Base-by-base conservation (phyloP, 2,113 vertebrate genomes). In the Labeo catla region DNA sequence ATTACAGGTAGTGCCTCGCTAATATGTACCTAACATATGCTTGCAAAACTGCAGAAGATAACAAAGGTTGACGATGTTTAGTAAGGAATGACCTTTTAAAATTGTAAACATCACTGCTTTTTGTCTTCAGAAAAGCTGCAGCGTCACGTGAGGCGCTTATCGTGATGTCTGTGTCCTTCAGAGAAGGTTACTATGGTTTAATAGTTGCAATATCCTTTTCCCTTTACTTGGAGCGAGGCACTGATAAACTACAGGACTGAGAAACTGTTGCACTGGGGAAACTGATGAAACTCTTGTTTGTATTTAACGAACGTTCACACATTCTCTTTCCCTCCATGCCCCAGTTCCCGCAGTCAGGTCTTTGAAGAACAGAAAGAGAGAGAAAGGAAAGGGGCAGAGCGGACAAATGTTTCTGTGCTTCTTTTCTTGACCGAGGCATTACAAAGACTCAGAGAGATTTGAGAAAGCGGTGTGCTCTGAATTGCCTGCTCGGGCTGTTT, bases 401-500 rank as follows among this genome's bases (percentile, higher is more conserved):
- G 9, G 6, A n/a, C 6, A 15, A 84, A 65, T 86, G 70, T 76
- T 74, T 72, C 50, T 23, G 39, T n/a, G 78, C 74, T 68, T 85
- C n/a, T 84, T 57, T 86, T 50, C 23, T 52, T 16, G 52, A 85
- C 85, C 83, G 73, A 73, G 79, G 87, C 23, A 82, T 70, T 82
- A 70, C 49, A 82, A 66, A 82, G 81, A 21, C 43, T 85, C 65
- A 43, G 76, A 68, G 36, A 36, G 23, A 21, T 59, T 79, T 54
- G 83, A 65, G 79, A 79, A 84, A 87, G 66, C 63, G 47, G 68
- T 88, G 92, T 92, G 84, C 85, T 89, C 89, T 83, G 82, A 87
- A 90, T 83, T 66, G 86, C 93, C 87, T 88, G 76, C 86, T 85
- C 87, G 86, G 83, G 86, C 84, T 85, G 84, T 93, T 92, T 94